Evolutionary conservation across 2,113 vertebrate species (phyloP), one percentile per base, ranked within the genome.

Genomic region (Lanius ludovicianus): DNA sequence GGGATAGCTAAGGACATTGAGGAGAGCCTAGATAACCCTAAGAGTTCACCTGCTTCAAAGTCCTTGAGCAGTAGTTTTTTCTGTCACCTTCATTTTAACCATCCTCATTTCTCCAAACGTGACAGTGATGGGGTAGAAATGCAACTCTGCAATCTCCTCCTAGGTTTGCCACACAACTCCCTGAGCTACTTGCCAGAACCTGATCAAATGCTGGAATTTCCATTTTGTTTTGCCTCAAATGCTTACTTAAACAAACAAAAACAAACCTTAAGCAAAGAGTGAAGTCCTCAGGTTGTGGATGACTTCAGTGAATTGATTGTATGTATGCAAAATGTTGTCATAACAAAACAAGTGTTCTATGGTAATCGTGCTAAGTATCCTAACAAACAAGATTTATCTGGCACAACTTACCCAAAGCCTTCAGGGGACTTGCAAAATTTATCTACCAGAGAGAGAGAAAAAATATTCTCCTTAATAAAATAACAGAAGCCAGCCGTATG

Each of bases 351-450:
- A 64, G 79, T 93, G 87, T 57, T 90, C 52, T 23, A 74, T 63
- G 27, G 59, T 91, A 86, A 88, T 91, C 70, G 52, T 74, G 82
- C 82, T 86, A 86, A 92, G 47, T 90, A 59, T 80, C 56, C 44
- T 90, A 95, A 89, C 64, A 91, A 95, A 85, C 41, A 91, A 80
- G 50, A 64, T 86, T 96, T 71, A 69, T 77, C 71, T 84, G 84
- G 85, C 68, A 84, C 63, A 67, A 67, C 75, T 88, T 68, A 74
- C 73, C 55, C 64, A 84, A 71, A 90, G 52, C 68, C 71, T 88
- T 88, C 41, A 44, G 82, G 55, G 52, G 81, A 64, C 41, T 87
- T 78, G 47, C 2, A n/a, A 91, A 86, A 91, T 84, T 53, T 67
- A 70, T 93, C 88, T 91, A 33, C 10, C 30, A 83, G 27, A 59